phyloP scores from a whole-genome alignment of 2,797 vertebrate genomes.

The Etheostoma perlongum region DNA sequence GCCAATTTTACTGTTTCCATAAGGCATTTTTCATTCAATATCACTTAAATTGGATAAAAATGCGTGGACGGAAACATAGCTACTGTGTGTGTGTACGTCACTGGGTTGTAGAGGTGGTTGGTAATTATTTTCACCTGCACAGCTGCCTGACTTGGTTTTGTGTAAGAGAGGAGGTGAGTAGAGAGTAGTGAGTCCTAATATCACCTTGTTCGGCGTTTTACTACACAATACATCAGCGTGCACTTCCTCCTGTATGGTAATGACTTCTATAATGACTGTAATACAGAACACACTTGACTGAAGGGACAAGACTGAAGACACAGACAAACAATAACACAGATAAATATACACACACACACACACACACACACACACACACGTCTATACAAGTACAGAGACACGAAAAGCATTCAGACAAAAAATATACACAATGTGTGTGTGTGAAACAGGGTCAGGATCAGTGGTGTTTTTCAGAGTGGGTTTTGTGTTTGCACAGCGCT shows the following conservation, averaged over 20 bases:
- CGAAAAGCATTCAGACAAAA: background rate
- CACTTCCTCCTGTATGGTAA: no score
- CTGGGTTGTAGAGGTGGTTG: background rate
- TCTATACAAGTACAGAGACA: background rate
- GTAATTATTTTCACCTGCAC: no score
- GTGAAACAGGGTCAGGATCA: background rate
- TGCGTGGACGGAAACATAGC: no score
- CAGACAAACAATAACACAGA: background rate
- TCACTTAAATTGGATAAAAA: no score
- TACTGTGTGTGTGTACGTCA: background rate
- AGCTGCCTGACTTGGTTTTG: no score
- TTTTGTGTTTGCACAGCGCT: conserved; percentile 24
- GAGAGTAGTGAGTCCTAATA: no score
- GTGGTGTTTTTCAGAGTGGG: background rate
- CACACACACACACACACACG: no score
- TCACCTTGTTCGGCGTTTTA: no score
- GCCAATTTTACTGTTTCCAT: no score
- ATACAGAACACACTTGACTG: background rate
- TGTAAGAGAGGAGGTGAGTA: no score
- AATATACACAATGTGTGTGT: background rate
- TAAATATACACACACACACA: background rate
- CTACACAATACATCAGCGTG: no score
- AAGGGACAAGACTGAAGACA: background rate
- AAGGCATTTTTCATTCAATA: no score
- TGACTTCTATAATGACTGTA: background rate